Evolutionary conservation across 2,797 vertebrate species (phyloP).

Genomic region (Lepilemur ruficaudatus): DNA sequence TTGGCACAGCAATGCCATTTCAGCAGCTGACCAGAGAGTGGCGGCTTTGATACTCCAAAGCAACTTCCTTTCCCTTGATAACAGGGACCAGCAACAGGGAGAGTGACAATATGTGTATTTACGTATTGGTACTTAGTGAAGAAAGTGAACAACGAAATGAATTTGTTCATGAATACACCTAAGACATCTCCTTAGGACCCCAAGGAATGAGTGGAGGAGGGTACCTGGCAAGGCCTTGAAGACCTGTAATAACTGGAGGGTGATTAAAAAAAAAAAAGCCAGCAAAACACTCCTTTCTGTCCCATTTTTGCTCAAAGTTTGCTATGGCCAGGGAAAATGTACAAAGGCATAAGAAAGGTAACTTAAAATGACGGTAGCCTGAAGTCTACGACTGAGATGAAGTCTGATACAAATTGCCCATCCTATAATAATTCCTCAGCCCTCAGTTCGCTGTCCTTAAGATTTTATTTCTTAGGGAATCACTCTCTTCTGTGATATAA

Average conservation of each 20-base stretch:
- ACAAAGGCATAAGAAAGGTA: neutral
- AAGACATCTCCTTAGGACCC: neutral
- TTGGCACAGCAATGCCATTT: no score
- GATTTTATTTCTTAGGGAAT: constrained; percentile 5
- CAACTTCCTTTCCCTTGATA: neutral
- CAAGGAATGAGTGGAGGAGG: neutral
- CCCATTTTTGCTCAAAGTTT: neutral
- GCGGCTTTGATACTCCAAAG: neutral
- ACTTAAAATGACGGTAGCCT: constrained; percentile 48
- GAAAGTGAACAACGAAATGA: neutral
- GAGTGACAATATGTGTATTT: neutral
- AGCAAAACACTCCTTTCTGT: neutral
- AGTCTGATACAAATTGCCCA: neutral
- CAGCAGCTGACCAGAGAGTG: neutral
- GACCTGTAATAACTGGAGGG: neutral
- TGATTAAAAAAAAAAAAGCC: neutral
- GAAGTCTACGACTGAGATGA: neutral
- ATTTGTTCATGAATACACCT: rapidly evolving
- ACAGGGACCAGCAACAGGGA: rapidly evolving
- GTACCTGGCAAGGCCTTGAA: neutral
- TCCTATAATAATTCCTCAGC: neutral
- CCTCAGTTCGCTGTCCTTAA: neutral
- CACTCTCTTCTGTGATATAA: neutral
- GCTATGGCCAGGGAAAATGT: neutral
- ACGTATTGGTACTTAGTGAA: no score